A percentile compares a stretch with the other conserved stretches of the same genome.
These are phyloP conservation scores for Agrochola lychnidis DNA, from an alignment of 2,888 invertebrate genomes.

Conservation along the genomic window DNA sequence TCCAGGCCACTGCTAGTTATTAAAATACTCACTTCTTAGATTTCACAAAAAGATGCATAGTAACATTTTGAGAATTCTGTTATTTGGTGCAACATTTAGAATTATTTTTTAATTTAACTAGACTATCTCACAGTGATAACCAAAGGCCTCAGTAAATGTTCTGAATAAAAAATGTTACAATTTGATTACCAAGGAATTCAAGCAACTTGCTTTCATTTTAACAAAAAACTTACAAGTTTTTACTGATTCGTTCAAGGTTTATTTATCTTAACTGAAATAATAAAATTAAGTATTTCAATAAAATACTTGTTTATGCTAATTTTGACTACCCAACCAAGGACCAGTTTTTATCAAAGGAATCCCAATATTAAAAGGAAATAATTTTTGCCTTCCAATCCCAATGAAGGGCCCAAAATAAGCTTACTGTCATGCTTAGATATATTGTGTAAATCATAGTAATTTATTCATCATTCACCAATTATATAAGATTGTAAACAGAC, in stretches of 20 bases:
- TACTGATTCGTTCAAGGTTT: neutral
- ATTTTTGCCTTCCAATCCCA: neutral
- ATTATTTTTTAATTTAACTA: neutral
- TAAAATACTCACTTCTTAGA: neutral
- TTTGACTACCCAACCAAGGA: neutral
- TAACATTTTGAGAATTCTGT: neutral
- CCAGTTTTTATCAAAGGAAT: neutral
- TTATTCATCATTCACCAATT: conserved; percentile 14
- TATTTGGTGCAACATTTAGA: neutral
- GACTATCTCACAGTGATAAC: neutral
- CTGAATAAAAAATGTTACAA: neutral
- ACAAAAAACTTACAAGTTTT: neutral
- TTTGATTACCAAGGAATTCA: neutral
- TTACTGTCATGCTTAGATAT: too few species aligned
- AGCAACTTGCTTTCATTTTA: neutral
- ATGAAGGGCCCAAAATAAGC: neutral
- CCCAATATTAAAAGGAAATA: neutral
- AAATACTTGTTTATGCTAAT: neutral
- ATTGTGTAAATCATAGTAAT: neutral
- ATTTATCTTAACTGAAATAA: neutral
- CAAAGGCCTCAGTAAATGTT: neutral
- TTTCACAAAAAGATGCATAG: neutral
- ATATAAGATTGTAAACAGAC: conserved; percentile 5
- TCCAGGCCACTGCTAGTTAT: neutral
- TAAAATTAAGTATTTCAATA: neutral